phyloP scores from a whole-genome alignment of 2,113 vertebrate genomes.

The Cottus gobio region DNA sequence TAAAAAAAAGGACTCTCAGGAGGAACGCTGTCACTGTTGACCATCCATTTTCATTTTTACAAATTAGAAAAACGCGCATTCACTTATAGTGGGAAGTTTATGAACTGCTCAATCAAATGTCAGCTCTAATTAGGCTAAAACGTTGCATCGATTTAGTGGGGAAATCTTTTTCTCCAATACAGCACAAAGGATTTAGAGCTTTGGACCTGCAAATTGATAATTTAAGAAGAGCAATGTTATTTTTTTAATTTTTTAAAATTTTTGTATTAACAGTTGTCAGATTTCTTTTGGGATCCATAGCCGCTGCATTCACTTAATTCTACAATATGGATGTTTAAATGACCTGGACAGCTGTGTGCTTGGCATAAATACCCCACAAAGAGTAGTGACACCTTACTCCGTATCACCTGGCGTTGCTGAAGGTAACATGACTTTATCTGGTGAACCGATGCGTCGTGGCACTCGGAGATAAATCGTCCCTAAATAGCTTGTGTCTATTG shows the following conservation, averaged over 20 bases:
- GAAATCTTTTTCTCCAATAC: slow-evolving; percentile 31
- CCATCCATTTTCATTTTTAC: slow-evolving; percentile 1
- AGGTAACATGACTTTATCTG: slow-evolving; percentile 51
- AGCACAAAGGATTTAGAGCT: slow-evolving; percentile 14
- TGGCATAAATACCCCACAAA: slow-evolving; percentile 25
- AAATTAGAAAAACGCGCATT: slow-evolving; percentile 35
- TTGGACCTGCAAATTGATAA: slow-evolving; percentile 27
- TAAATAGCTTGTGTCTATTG: slow-evolving; percentile 52
- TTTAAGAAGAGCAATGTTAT: neutral
- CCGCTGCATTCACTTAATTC: slow-evolving; percentile 18
- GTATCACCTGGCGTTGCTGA: slow-evolving; percentile 15
- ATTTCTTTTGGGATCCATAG: neutral
- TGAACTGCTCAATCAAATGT: slow-evolving; percentile 34
- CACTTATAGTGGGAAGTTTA: slow-evolving; percentile 2
- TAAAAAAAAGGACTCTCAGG: slow-evolving; percentile 3
- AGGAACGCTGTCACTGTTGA: slow-evolving; percentile 7
- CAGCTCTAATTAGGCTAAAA: slow-evolving; percentile 38
- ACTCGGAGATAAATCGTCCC: slow-evolving; percentile 3
- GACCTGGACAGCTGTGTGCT: slow-evolving; percentile 9
- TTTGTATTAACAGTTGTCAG: slow-evolving; percentile 22
- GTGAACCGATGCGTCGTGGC: slow-evolving; percentile 34
- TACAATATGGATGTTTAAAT: slow-evolving; percentile 30
- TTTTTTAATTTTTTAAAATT: neutral
- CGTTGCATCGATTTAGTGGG: slow-evolving; percentile 28
- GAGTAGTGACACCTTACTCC: neutral